Percentiles rank a stretch among this genome's conserved stretches.
These are phyloP conservation scores for Himantopus leucocephalus DNA, from an alignment of 2,113 vertebrate species.

Conservation along the genomic window DNA sequence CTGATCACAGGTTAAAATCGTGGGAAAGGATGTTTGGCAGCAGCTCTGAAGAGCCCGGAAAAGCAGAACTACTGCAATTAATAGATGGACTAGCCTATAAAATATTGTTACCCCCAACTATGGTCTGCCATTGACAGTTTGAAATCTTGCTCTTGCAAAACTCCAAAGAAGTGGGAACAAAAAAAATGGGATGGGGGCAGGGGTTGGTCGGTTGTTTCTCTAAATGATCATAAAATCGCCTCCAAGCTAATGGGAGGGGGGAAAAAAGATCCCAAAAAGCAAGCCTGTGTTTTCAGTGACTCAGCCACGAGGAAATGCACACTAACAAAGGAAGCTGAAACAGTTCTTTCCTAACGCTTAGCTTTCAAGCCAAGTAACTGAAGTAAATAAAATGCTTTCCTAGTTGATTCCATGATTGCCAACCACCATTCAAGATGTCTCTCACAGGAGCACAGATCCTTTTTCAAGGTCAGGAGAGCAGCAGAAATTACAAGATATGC, in stretches of 20 bases:
- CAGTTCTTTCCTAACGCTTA: background rate
- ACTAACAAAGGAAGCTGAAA: background rate
- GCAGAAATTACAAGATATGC: background rate
- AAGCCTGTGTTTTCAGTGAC: background rate
- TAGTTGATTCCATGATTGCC: background rate
- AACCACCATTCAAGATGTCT: background rate
- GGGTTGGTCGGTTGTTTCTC: accelerated
- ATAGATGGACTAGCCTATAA: background rate
- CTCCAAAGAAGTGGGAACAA: background rate
- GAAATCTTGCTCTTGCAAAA: background rate
- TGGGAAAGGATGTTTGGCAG: background rate
- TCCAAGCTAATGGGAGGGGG: background rate
- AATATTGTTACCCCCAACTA: background rate
- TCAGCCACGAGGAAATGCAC: background rate
- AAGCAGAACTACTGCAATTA: background rate
- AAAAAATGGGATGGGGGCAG: background rate
- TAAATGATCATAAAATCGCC: background rate
- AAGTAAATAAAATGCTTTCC: conserved; percentile 2
- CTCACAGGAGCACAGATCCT: background rate
- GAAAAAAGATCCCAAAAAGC: background rate
- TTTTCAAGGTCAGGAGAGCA: background rate
- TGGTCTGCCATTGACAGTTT: background rate
- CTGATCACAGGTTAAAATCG: background rate
- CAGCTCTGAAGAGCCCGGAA: background rate
- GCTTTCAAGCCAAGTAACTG: background rate